Evolutionary conservation across 23 tunicate genomes (phyloP).

Genomic region (Clavelina lepadiformis): DNA sequence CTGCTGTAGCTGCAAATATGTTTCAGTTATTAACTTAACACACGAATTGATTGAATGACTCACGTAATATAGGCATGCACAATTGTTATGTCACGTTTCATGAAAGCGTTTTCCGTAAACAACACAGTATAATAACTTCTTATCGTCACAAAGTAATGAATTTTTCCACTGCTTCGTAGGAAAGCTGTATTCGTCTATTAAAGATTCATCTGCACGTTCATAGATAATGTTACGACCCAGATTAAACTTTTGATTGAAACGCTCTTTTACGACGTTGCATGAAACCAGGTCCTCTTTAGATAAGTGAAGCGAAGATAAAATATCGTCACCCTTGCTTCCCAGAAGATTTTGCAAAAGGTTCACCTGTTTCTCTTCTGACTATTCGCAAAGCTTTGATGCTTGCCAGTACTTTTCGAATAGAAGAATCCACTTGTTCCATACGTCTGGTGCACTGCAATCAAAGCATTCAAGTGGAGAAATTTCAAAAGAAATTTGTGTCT

Average conservation of each 20-base stretch:
- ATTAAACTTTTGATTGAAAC: conserved; percentile 1
- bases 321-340: conserved; percentile 16
- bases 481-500: too few relatives aligned
- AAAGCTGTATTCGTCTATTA: conserved; percentile 7
- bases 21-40: too few relatives aligned
- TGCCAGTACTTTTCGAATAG: conserved; percentile 6
- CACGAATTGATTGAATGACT: too few relatives aligned
- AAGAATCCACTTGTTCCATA: conserved; percentile 12
- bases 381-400: conserved; percentile 4
- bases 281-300: not conserved
- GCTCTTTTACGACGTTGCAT: conserved; percentile 4
- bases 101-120: too few relatives aligned
- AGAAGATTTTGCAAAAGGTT: conserved; percentile 5
- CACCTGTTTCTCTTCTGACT: conserved; percentile 6
- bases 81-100: too few relatives aligned
- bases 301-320: conserved; percentile 4
- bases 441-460: conserved; percentile 5
- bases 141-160: too few relatives aligned
- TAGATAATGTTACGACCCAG: conserved; percentile 8
- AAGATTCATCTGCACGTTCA: conserved; percentile 22
- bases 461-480: conserved; percentile 5
- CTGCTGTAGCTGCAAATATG: too few relatives aligned
- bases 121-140: too few relatives aligned
- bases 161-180: conserved; percentile 1
- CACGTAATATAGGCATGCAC: too few relatives aligned